Conservation (phyloP, 2,888 invertebrate species). For the Metacarcinus magister region DNA sequence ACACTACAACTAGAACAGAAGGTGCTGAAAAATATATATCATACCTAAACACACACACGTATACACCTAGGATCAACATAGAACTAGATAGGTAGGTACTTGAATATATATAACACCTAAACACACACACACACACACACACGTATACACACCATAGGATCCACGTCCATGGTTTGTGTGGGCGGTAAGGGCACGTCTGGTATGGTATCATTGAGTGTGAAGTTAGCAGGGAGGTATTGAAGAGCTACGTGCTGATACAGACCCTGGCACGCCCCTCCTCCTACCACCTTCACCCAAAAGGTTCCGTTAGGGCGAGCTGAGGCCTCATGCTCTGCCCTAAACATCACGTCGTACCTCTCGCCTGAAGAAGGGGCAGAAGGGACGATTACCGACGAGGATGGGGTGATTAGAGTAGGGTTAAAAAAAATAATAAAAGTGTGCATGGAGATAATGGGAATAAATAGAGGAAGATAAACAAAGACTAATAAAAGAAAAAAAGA, state of each 20-base stretch:
- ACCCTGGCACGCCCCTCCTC: slow-evolving; percentile 83
- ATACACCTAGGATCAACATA: not conserved
- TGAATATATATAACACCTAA: not conserved
- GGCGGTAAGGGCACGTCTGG: slow-evolving; percentile 37
- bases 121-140: slow-evolving; percentile 19
- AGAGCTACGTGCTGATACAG: slow-evolving; percentile 71
- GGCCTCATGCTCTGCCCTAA: slow-evolving; percentile 89
- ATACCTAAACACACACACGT: no score
- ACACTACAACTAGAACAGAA: no score
- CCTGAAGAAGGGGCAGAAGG: slow-evolving; percentile 85
- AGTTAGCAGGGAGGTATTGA: slow-evolving; percentile 73
- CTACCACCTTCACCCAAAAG: slow-evolving; percentile 84
- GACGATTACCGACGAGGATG: not conserved
- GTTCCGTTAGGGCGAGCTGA: slow-evolving; percentile 84
- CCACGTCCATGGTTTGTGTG: not conserved
- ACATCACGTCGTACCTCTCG: slow-evolving; percentile 93
- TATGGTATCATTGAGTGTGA: slow-evolving; percentile 16
- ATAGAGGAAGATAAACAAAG: no score
- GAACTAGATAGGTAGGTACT: not conserved
- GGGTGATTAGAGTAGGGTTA: no score
- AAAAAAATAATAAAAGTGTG: no score
- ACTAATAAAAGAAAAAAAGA: no score
- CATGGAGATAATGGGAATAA: no score
- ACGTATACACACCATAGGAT: not conserved
- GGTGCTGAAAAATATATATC: no score